Evolutionary conservation across 2,113 vertebrate genomes (phyloP).

Genomic region (Serinus canaria): DNA sequence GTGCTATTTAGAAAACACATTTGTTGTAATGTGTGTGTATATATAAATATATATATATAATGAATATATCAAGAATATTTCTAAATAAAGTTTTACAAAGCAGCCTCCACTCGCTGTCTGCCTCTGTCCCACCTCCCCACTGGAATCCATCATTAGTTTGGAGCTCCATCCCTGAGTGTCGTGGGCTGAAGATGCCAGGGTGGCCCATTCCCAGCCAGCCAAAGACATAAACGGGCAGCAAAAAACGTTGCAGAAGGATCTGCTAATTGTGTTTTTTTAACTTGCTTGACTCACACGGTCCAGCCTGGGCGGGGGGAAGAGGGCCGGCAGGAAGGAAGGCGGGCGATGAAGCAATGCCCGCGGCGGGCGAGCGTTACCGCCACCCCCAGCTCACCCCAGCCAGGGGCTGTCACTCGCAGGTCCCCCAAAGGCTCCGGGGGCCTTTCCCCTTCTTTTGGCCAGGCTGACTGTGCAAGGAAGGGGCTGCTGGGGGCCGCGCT

Average conservation of each 20-base stretch:
- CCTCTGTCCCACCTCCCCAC: neutral
- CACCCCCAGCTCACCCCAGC: rapidly evolving
- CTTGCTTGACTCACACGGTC: neutral
- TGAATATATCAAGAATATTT: constrained; percentile 87
- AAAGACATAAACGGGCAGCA: neutral
- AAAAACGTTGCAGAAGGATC: neutral
- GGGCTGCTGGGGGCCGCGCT: neutral
- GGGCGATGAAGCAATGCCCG: constrained; percentile 14
- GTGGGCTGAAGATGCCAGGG: rapidly evolving
- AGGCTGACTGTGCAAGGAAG: neutral
- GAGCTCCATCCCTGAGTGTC: rapidly evolving
- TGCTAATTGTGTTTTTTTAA: neutral
- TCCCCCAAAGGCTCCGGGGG: neutral
- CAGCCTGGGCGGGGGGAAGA: constrained; percentile 32
- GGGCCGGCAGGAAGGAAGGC: constrained; percentile 56
- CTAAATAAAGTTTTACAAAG: constrained; percentile 85
- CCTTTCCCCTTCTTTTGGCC: neutral
- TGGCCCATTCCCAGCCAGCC: neutral
- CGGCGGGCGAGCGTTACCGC: neutral
- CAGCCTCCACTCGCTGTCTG: constrained; percentile 29
- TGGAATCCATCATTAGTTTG: rapidly evolving
- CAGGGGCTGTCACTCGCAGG: rapidly evolving
- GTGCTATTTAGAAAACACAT: constrained; percentile 79
- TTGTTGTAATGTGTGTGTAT: constrained; percentile 83
- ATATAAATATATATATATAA: constrained; percentile 79